phyloP scores from a whole-genome alignment of 2,113 vertebrate species.

The Gymnocephalus cernua region DNA sequence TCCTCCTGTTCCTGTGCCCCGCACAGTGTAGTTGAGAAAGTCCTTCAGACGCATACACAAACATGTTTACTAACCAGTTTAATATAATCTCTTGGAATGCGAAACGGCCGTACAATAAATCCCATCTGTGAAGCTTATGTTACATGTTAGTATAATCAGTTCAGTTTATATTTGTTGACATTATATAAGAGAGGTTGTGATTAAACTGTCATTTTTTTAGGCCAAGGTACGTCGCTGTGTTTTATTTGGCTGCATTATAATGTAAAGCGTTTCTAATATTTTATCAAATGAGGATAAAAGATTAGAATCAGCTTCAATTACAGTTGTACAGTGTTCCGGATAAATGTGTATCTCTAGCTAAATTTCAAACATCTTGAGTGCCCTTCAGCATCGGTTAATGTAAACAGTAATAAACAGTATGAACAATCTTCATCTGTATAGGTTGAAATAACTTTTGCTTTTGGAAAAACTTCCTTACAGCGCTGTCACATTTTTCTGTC shows the following conservation, averaged over 20 bases:
- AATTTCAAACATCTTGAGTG: too few species aligned
- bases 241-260: too few species aligned
- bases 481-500: conserved; percentile 21
- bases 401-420: not conserved
- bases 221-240: too few species aligned
- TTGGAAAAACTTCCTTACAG: not conserved
- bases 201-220: not conserved
- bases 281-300: not conserved
- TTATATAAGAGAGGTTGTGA: not conserved
- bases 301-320: not conserved
- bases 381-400: not conserved
- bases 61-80: not conserved
- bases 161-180: not conserved
- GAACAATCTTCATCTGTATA: not conserved
- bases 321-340: too few species aligned
- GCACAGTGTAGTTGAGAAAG: not conserved
- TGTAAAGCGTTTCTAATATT: not conserved
- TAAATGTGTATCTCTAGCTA: too few species aligned
- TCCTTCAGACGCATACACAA: not conserved
- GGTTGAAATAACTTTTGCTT: conserved; percentile 1
- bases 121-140: not conserved
- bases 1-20: not conserved
- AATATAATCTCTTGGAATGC: not conserved
- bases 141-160: not conserved
- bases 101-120: not conserved